phyloP scores from a whole-genome alignment of 2,797 vertebrate genomes.

The Lithobates pipiens region DNA sequence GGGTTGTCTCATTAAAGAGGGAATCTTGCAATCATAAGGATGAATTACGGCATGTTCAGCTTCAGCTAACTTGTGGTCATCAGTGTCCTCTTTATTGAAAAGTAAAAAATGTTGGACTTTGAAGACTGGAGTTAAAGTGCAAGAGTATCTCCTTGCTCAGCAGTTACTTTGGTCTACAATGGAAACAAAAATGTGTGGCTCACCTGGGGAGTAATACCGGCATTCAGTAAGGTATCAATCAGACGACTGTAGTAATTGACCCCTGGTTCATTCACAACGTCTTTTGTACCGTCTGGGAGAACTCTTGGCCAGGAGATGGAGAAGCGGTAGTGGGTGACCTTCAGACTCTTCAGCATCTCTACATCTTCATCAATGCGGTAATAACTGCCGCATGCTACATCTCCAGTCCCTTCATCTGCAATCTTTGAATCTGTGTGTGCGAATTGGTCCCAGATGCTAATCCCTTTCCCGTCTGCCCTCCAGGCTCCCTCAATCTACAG shows the following conservation, averaged over 20 bases:
- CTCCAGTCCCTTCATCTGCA: constrained; percentile 81
- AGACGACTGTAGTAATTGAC: constrained; percentile 87
- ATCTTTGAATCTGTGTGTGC: constrained; percentile 87
- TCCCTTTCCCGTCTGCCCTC: constrained; percentile 94
- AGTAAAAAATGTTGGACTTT: too few species aligned
- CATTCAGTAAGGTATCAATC: constrained; percentile 84
- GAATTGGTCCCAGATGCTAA: constrained; percentile 95
- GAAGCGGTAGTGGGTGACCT: constrained; percentile 90
- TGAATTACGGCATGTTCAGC: too few species aligned
- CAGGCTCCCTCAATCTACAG: constrained; percentile 91
- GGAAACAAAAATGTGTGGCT: neutral
- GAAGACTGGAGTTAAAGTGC: too few species aligned
- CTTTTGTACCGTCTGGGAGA: constrained; percentile 89
- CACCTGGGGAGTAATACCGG: constrained; percentile 90
- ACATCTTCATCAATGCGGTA: constrained; percentile 88
- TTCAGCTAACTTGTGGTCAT: too few species aligned
- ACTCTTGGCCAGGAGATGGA: constrained; percentile 93
- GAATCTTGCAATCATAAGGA: too few species aligned
- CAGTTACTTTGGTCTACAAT: neutral
- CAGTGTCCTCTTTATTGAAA: too few species aligned
- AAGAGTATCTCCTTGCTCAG: too few species aligned
- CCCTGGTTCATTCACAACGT: constrained; percentile 83
- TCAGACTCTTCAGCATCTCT: constrained; percentile 81
- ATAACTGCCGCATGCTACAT: constrained; percentile 93
- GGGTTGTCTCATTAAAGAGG: too few species aligned